Evolutionary conservation across 2,888 invertebrate species (phyloP).

Genomic region (Plagodis pulveraria): DNA sequence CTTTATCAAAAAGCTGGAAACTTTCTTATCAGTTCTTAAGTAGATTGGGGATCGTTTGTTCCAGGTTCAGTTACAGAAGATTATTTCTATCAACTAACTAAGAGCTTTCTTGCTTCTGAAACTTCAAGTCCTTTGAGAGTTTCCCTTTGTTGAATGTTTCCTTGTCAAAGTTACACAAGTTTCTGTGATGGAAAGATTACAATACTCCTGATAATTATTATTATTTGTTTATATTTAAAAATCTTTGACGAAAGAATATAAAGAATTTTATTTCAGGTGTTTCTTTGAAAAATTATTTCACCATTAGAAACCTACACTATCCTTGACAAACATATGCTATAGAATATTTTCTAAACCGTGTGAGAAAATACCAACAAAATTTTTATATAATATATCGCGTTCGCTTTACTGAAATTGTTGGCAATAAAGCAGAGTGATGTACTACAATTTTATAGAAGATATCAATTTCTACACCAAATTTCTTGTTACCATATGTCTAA

Average conservation of each 20-base stretch:
- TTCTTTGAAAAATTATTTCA: too few species aligned
- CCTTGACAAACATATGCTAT: too few species aligned
- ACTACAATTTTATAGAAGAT: too few species aligned
- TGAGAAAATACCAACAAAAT: too few species aligned
- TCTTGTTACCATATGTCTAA: too few species aligned
- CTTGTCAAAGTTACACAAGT: conserved; percentile 31
- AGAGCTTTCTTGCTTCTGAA: conserved; percentile 29
- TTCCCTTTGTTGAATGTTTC: conserved; percentile 37
- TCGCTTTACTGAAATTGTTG: too few species aligned
- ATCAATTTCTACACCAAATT: too few species aligned
- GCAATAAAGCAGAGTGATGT: too few species aligned
- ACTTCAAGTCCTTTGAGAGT: conserved; percentile 39
- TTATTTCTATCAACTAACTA: conserved; percentile 40
- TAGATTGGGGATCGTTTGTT: conserved; percentile 49
- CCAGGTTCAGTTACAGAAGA: conserved; percentile 44
- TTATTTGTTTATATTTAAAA: background rate
- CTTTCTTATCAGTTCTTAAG: conserved; percentile 52
- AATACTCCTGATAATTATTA: conserved; percentile 5
- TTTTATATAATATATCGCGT: too few species aligned
- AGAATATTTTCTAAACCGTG: too few species aligned
- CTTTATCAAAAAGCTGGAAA: conserved; percentile 44
- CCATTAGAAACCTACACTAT: too few species aligned
- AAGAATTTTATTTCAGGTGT: too few species aligned
- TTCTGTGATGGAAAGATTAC: conserved; percentile 6
- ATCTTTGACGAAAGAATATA: background rate